Evolutionary conservation across 2,113 vertebrate genomes (phyloP), one percentile per base, ranked within the genome.

Genomic region (Caranx melampygus): DNA sequence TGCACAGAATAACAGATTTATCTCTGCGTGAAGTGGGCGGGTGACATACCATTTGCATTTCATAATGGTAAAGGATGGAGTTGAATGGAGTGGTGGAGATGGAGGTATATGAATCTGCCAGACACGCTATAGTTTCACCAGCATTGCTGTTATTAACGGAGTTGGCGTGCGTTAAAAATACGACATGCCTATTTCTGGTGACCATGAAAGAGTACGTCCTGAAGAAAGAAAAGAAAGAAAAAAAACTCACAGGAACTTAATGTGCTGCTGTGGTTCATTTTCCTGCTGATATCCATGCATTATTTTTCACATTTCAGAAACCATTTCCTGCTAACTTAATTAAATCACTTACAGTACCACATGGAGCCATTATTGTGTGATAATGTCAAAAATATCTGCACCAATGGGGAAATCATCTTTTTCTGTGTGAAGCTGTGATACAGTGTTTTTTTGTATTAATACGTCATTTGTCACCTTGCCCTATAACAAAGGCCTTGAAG

Each of bases 21-120:
- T 91, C 81, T 83, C 47, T 26, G 49, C 21, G n/a, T 81, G 78
- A 76, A 78, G 75, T 62, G 86, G 80, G 75, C 59, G 86, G 80
- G 26, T 83, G 87, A 90, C 84, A 83, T 78, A 90, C 87, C 74
- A 88, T 92, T 93, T 91, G 85, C 88, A 88, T 92, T 88, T 88
- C 74, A 87, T 89, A 88, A 89, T 79, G 64, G 78, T 83, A 81
- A 77, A 85, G 64, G 45, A 84, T 13, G 49, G 44, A 55, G 60
- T 34, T 9, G 37, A 62, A 55, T 1, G 31, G 54, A 51, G 61
- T 16, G 37, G 52, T 21, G 37, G 37, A 58, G 42, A 70, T 61
- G 55, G 61, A 76, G 67, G 42, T 58, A n/a, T 54, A 61, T 85
- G 76, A 81, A 86, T 87, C 78, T 88, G 35, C 10, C 52, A 72